phyloP scores from a whole-genome alignment of 2,888 invertebrate genomes.

The Dryococelus australis region DNA sequence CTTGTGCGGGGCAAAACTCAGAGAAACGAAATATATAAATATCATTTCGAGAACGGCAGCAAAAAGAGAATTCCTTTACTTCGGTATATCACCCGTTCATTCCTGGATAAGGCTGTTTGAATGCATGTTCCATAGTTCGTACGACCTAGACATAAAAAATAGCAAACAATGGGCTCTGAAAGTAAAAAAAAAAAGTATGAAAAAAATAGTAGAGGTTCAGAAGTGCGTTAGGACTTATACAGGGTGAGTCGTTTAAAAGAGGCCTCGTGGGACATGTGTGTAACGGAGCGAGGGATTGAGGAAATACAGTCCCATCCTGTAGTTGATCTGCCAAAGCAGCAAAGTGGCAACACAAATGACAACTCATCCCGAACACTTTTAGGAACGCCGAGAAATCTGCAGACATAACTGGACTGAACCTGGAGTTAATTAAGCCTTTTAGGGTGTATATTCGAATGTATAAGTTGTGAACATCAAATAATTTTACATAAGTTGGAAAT shows the following conservation, averaged over 20 bases:
- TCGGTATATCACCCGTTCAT: slow-evolving; percentile 51
- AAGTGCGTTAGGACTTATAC: slow-evolving; percentile 25
- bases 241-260: no score
- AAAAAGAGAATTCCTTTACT: background rate
- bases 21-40: slow-evolving; percentile 35
- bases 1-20: slow-evolving; percentile 43
- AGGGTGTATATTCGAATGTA: background rate
- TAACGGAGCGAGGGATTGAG: no score
- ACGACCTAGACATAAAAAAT: slow-evolving; percentile 44
- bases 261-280: no score
- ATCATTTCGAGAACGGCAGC: background rate
- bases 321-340: slow-evolving; percentile 24
- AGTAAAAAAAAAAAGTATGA: slow-evolving; percentile 45
- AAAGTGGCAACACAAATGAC: background rate
- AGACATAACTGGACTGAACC: background rate
- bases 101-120: slow-evolving; percentile 53
- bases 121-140: slow-evolving; percentile 51
- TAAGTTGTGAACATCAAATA: background rate
- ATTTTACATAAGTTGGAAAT: background rate
- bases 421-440: background rate
- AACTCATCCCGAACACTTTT: slow-evolving; percentile 48
- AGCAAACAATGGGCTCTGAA: slow-evolving; percentile 51
- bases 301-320: no score
- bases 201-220: slow-evolving; percentile 44
- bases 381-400: slow-evolving; percentile 46